Percentiles rank a stretch among this genome's conserved stretches.
Evolutionary conservation across 2,888 invertebrate genomes (phyloP).

Genomic region (Mythimna ferrago): DNA sequence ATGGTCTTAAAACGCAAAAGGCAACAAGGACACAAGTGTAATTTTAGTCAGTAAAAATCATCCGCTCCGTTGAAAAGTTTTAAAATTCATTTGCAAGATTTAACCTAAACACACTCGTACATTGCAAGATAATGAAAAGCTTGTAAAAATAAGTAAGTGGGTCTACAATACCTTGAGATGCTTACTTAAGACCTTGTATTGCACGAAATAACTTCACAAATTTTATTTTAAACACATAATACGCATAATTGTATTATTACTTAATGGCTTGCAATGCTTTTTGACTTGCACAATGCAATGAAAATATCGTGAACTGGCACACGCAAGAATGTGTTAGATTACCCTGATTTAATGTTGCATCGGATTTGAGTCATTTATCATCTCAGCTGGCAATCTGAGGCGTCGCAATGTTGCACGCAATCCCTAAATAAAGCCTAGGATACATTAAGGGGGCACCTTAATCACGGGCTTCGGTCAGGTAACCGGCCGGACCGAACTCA

Average conservation of each 20-base stretch:
- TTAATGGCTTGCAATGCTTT: conserved; percentile 48
- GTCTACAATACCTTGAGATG: conserved; percentile 29
- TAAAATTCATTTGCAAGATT: no score
- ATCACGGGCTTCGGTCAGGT: no score
- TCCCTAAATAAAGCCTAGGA: conserved; percentile 25
- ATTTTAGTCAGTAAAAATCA: no score
- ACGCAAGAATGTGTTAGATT: conserved; percentile 49
- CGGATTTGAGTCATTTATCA: conserved; percentile 56
- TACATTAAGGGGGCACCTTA: no score
- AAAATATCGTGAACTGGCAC: conserved; percentile 50
- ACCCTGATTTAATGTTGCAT: conserved; percentile 57
- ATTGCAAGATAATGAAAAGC: not conserved
- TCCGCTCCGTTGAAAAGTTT: no score
- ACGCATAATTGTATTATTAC: conserved; percentile 51
- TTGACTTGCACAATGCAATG: conserved; percentile 54
- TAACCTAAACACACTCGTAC: no score
- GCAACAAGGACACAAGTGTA: no score
- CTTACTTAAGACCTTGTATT: conserved; percentile 35
- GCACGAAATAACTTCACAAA: conserved; percentile 42
- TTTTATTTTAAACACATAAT: conserved; percentile 54
- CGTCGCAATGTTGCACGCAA: conserved; percentile 30
- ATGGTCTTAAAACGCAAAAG: no score
- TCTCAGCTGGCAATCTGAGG: conserved; percentile 26
- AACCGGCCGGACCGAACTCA: no score
- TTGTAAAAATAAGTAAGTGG: not conserved